phyloP scores from a whole-genome alignment of 1,140 invertebrate genomes.

The Chironomus tepperi region DNA sequence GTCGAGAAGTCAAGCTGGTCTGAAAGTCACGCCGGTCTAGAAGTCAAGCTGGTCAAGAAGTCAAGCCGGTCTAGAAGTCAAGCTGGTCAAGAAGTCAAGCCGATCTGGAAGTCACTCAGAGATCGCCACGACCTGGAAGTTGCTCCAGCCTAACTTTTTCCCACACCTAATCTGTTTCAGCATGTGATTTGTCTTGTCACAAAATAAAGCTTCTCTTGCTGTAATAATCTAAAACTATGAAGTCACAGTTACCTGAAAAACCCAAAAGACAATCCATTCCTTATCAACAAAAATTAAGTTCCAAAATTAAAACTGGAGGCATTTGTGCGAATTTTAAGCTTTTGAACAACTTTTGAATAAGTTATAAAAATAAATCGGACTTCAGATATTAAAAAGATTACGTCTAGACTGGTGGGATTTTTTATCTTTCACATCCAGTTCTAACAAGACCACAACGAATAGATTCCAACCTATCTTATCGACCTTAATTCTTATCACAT shows the following conservation, averaged over 20 bases:
- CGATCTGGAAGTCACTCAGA: neutral
- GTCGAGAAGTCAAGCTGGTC: neutral
- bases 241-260: conserved; percentile 29
- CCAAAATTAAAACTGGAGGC: conserved; percentile 30
- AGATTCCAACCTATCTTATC: neutral
- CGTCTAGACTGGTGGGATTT: neutral
- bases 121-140: too few species aligned
- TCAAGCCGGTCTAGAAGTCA: neutral
- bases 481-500: neutral
- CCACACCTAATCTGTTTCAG: conserved; percentile 26
- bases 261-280: conserved; percentile 27
- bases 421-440: neutral
- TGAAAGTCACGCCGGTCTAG: neutral
- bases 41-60: neutral
- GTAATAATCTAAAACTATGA: conserved; percentile 31
- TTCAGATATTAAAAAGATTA: neutral
- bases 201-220: conserved; percentile 33
- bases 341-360: neutral
- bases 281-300: conserved; percentile 32
- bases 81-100: neutral
- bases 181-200: conserved; percentile 32
- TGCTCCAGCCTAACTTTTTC: too few species aligned
- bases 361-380: neutral
- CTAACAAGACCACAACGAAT: neutral
- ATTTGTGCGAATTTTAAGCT: conserved; percentile 32